These are phyloP conservation scores for Staurois parvus DNA, from an alignment of 2,797 vertebrate genomes.

Conservation along the genomic window DNA sequence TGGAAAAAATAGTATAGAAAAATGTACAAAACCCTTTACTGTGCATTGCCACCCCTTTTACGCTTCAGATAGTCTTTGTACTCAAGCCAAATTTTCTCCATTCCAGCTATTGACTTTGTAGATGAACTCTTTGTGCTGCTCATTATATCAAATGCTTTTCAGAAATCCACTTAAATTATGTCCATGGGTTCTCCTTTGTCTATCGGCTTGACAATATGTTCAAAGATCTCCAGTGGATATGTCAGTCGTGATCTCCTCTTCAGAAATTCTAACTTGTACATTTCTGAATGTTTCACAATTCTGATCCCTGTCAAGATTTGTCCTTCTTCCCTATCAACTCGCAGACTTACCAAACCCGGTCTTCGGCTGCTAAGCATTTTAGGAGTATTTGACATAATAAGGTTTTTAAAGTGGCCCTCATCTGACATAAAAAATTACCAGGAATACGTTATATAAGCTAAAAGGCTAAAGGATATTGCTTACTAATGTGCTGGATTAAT, in stretches of 20 bases:
- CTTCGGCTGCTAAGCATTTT: neutral
- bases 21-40: conserved; percentile 18
- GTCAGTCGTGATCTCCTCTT: conserved; percentile 54
- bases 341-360: neutral
- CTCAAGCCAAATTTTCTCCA: conserved; percentile 52
- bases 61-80: conserved; percentile 48
- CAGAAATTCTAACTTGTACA: conserved; percentile 49
- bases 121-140: conserved; percentile 55
- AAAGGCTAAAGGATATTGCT: neutral
- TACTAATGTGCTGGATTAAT: too few relatives aligned
- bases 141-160: conserved; percentile 63
- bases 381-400: neutral
- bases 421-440: neutral
- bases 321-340: conserved; percentile 12
- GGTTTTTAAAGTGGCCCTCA: neutral
- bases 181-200: conserved; percentile 58
- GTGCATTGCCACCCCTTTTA: conserved; percentile 27
- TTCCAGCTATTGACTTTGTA: conserved; percentile 59
- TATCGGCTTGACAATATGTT: conserved; percentile 60
- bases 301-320: conserved; percentile 52
- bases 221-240: conserved; percentile 60
- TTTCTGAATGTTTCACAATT: conserved; percentile 46
- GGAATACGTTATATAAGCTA: neutral
- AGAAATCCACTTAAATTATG: conserved; percentile 61
- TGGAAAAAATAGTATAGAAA: conserved; percentile 14